phyloP scores from a whole-genome alignment of 2,797 vertebrate genomes.

The Cirrhinus mrigala region DNA sequence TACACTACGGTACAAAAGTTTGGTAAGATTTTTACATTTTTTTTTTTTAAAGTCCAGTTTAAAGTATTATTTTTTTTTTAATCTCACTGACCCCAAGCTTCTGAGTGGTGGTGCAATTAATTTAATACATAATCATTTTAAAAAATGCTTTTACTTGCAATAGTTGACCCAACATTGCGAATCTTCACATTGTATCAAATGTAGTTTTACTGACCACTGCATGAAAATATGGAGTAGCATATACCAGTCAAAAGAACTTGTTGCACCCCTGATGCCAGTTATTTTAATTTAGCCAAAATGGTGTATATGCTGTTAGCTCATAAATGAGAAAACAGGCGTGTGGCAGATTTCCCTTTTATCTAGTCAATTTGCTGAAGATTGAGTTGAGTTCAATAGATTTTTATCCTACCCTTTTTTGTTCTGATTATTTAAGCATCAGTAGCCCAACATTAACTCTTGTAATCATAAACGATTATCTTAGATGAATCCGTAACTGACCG shows the following conservation, averaged over 20 bases:
- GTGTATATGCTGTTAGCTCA: background rate
- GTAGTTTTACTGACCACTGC: background rate
- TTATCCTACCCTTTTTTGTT: background rate
- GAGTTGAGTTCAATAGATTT: background rate
- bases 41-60: background rate
- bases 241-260: background rate
- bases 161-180: background rate
- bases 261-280: background rate
- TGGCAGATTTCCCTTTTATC: background rate
- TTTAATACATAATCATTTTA: no score
- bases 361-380: background rate
- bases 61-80: no score
- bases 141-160: background rate
- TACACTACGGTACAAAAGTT: background rate
- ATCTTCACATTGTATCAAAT: background rate
- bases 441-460: constrained; percentile 9
- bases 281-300: background rate
- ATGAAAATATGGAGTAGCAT: background rate
- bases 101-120: no score
- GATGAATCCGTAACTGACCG: constrained; percentile 18
- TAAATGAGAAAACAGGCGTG: background rate
- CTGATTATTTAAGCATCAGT: constrained; percentile 11
- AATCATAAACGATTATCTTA: constrained; percentile 27
- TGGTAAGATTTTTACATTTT: background rate
- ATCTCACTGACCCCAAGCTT: no score